phyloP scores from a whole-genome alignment of 2,888 invertebrate species.

The Hirtodrosophila trivittata region DNA sequence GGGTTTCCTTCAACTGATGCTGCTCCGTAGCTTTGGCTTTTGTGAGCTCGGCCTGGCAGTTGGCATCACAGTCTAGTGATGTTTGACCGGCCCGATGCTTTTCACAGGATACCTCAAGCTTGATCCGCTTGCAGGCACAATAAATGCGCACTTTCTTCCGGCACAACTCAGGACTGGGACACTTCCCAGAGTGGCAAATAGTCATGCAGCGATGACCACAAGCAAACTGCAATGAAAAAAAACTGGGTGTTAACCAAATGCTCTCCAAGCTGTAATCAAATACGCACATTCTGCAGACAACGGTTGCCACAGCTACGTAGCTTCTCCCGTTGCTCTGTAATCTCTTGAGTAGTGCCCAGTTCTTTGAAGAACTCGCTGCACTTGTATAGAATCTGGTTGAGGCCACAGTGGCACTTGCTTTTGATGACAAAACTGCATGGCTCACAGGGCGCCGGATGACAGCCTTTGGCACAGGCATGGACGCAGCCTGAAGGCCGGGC shows the following conservation, averaged over 20 bases:
- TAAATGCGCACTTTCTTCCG: slow-evolving; percentile 91
- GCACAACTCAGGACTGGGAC: slow-evolving; percentile 88
- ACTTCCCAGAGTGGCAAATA: slow-evolving; percentile 90
- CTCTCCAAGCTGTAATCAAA: no score
- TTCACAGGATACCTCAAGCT: slow-evolving; percentile 89
- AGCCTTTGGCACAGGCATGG: slow-evolving; percentile 89
- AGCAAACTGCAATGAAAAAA: slow-evolving; percentile 87
- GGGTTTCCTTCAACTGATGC: slow-evolving; percentile 85
- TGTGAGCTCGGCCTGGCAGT: slow-evolving; percentile 86
- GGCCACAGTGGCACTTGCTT: slow-evolving; percentile 92
- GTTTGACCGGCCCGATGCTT: slow-evolving; percentile 83
- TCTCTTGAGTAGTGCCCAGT: slow-evolving; percentile 84
- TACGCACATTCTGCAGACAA: slow-evolving; percentile 91
- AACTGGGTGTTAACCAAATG: no score
- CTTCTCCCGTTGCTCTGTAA: slow-evolving; percentile 68
- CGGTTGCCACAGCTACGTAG: slow-evolving; percentile 89
- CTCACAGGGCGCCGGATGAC: slow-evolving; percentile 90
- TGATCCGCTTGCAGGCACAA: slow-evolving; percentile 91
- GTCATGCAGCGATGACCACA: slow-evolving; percentile 93
- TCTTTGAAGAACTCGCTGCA: slow-evolving; percentile 88
- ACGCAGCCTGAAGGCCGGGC: slow-evolving; percentile 89
- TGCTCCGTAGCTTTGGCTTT: slow-evolving; percentile 85
- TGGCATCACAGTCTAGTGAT: slow-evolving; percentile 87
- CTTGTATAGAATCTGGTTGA: slow-evolving; percentile 89
- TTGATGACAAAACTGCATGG: slow-evolving; percentile 89